Conservation (phyloP, 2,888 invertebrate genomes). For the Amphipyra berbera region DNA sequence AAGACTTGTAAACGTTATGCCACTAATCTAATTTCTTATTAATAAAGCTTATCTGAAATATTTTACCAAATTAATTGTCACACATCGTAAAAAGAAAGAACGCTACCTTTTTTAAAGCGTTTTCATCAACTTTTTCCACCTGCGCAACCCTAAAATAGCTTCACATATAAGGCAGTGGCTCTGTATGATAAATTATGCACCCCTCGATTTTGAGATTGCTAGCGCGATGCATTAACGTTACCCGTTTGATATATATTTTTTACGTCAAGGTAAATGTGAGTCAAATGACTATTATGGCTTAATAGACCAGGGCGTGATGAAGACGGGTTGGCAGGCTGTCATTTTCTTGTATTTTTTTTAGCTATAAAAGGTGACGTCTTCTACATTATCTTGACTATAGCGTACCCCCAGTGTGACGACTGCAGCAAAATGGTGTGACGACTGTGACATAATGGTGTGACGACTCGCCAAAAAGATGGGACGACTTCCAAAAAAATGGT, state of each 20-base stretch:
- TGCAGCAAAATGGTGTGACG: no score
- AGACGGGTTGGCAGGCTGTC: slow-evolving; percentile 5
- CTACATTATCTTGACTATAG: neutral
- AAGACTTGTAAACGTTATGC: no score
- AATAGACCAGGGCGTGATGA: slow-evolving; percentile 62
- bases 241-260: slow-evolving; percentile 80
- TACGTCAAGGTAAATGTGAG: slow-evolving; percentile 77
- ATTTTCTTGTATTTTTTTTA: slow-evolving; percentile 3
- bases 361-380: no score
- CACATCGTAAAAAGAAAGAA: slow-evolving; percentile 2
- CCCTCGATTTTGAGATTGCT: slow-evolving; percentile 85
- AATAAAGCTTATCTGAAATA: no score
- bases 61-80: neutral
- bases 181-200: slow-evolving; percentile 87
- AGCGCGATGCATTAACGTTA: slow-evolving; percentile 81
- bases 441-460: no score
- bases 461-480: no score
- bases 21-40: no score
- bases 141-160: slow-evolving; percentile 73
- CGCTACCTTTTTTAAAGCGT: slow-evolving; percentile 2
- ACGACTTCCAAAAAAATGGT: no score
- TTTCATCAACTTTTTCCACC: slow-evolving; percentile 13
- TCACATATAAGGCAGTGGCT: slow-evolving; percentile 79
- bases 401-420: no score
- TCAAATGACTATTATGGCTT: slow-evolving; percentile 78